Evolutionary conservation across 2,113 vertebrate genomes (phyloP), one percentile per base, ranked within the genome.

Genomic region (Hydrolagus affinis): DNA sequence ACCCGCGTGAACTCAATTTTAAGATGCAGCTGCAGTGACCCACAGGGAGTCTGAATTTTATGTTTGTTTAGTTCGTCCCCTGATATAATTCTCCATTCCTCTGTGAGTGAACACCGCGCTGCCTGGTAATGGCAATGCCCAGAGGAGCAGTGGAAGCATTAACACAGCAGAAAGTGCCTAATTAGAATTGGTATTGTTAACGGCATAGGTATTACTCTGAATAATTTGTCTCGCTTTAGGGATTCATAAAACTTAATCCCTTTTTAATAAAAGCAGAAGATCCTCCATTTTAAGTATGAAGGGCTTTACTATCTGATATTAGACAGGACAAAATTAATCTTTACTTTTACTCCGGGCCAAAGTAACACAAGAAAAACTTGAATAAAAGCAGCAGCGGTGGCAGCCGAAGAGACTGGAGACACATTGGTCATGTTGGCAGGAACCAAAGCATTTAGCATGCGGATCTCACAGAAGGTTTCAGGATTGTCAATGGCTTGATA

Each of bases 21-120:
- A 87, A 88, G 86, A 85, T 87, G 86, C 87, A 89, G 88, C 87
- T 89, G 88, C 85, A 85, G 87, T 88, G 86, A 85, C 89, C 90
- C 89, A 88, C 70, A 87, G 89, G 88, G 89, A 88, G 88, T 89
- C 86, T 91, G 86, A 85, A 88, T 89, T 89, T 91, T 88, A 88
- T 89, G 88, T 90, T 89, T 90, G 89, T 90, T 88, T 90, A 87
- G 89, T 92, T 88, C 88, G 86, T 87, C 89, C 89, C 90, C 89
- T 86, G 88, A 87, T 87, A 87, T 89, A 90, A 88, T 89, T 90
- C 88, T 87, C 91, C 89, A 89, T 90, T 90, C 88, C 88, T 83
- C 78, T 68, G 10, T 83, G 62, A 12, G 62, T 60, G 88, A 87
- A 89, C 88, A 90, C 89, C 88, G 85, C 88, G 87, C 88, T 88